Evolutionary conservation across 2,113 vertebrate species (phyloP).

Genomic region (Spermophilus dauricus): DNA sequence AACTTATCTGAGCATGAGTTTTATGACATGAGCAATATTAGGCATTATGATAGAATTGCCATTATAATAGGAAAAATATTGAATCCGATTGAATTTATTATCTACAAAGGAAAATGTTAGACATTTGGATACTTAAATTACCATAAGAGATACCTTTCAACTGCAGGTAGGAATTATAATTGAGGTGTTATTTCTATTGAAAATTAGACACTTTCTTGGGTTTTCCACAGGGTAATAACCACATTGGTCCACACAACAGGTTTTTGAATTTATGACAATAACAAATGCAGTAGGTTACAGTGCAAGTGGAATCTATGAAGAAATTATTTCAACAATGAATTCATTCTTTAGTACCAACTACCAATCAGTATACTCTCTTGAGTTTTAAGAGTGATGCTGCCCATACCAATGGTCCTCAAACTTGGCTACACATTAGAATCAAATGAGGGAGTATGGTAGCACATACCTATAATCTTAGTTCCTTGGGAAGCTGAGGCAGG

Average conservation of each 20-base stretch:
- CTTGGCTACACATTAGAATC: neutral
- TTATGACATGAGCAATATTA: neutral
- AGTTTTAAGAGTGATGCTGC: neutral
- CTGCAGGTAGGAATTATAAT: neutral
- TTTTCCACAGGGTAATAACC: slow-evolving; percentile 14
- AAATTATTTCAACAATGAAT: neutral
- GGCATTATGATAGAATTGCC: neutral
- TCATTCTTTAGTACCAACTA: neutral
- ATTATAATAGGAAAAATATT: neutral
- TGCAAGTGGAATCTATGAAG: neutral
- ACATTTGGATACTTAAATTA: neutral
- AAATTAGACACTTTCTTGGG: neutral
- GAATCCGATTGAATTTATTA: neutral
- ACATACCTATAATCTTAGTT: too few relatives aligned
- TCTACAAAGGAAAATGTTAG: slow-evolving; percentile 14
- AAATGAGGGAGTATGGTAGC: too few relatives aligned
- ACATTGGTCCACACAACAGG: neutral
- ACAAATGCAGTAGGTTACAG: neutral
- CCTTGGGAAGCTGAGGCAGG: too few relatives aligned
- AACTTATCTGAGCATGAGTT: neutral
- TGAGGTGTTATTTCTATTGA: neutral
- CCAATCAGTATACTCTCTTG: neutral
- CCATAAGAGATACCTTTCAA: neutral
- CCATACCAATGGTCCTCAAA: neutral
- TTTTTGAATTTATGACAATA: slow-evolving; percentile 25